Evolutionary conservation across 35 echinoderm and acorn worm species (phyloP).

Genomic region (Heliocidaris erythrogramma): DNA sequence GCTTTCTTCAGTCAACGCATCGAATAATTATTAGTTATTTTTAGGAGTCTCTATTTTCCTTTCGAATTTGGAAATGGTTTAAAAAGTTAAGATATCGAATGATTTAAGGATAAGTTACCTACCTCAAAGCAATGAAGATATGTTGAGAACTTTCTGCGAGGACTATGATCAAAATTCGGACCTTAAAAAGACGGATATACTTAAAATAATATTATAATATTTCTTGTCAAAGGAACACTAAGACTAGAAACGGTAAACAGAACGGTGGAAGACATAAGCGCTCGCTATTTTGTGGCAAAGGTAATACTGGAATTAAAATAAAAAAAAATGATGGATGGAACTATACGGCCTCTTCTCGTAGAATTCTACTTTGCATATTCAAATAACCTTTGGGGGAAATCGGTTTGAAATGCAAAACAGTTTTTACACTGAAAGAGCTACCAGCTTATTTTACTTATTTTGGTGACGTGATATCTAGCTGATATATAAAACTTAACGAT

Average conservation of each 20-base stretch:
- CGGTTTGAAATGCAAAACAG: not conserved
- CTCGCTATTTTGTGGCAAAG: not conserved
- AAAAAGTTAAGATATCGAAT: not conserved
- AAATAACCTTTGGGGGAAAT: not conserved
- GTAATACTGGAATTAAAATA: not conserved
- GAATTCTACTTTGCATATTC: conserved; percentile 5
- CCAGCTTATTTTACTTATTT: not conserved
- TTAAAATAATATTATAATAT: too few species aligned
- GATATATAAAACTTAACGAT: conserved; percentile 13
- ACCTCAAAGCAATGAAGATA: too few species aligned
- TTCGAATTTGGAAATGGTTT: not conserved
- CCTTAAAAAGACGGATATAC: too few species aligned
- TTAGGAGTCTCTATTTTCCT: not conserved
- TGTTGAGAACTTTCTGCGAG: too few species aligned
- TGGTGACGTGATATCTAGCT: not conserved
- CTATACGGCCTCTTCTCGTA: not conserved
- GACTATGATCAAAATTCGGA: too few species aligned
- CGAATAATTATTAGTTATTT: not conserved
- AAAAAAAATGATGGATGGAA: not conserved
- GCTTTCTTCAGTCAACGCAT: not conserved
- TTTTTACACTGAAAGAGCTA: not conserved
- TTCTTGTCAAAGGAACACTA: too few species aligned
- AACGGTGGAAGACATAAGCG: not conserved
- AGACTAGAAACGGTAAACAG: not conserved
- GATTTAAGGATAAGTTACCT: too few species aligned